Conservation (phyloP, 92 coral and sea anemone species). For the Epizoanthus rinbou region DNA sequence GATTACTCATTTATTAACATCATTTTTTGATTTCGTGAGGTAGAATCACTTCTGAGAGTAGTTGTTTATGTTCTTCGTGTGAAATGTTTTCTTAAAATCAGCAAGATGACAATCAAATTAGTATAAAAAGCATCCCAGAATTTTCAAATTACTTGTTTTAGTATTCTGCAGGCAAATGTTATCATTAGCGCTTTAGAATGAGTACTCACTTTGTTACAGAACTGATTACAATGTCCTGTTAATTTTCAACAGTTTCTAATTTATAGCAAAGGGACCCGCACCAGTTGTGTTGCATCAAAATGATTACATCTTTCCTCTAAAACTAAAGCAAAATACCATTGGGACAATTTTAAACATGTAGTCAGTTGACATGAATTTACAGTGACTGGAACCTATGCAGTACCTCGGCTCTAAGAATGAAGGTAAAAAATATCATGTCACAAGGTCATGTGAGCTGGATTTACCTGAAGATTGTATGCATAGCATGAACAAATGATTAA, state of each 20-base stretch:
- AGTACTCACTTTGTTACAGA: not conserved
- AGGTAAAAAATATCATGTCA: too few relatives aligned
- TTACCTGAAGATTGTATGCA: too few relatives aligned
- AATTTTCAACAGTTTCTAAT: not conserved
- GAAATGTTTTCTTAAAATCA: not conserved
- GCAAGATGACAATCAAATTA: not conserved
- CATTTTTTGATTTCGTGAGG: not conserved
- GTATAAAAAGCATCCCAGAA: not conserved
- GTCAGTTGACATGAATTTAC: not conserved
- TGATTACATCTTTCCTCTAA: not conserved
- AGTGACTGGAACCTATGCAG: not conserved
- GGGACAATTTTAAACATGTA: not conserved
- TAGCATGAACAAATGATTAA: too few relatives aligned
- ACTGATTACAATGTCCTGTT: not conserved
- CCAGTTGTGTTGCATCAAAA: not conserved
- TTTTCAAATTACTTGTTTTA: not conserved
- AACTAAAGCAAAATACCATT: not conserved
- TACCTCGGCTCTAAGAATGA: not conserved
- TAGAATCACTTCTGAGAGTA: not conserved
- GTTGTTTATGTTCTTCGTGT: not conserved
- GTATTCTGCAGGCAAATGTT: not conserved
- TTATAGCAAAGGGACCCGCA: not conserved
- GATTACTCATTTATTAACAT: not conserved
- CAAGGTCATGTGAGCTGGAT: too few relatives aligned
- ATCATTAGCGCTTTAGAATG: not conserved